Evolutionary conservation across 2,113 vertebrate genomes (phyloP), one percentile per base, ranked within the genome.

Genomic region (Polypterus bichir): DNA sequence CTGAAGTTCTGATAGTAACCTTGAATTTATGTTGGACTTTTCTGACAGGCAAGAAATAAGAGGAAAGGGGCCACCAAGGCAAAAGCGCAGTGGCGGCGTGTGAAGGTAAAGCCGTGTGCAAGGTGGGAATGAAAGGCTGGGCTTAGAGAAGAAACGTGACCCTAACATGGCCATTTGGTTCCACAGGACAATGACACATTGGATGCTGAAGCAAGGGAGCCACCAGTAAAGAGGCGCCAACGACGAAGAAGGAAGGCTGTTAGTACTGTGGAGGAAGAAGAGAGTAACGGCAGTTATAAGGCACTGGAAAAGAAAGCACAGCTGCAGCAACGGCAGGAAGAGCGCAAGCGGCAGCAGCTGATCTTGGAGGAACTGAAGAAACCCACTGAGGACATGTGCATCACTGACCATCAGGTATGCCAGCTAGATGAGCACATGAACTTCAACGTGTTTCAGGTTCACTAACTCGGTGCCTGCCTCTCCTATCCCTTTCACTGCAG

Each of bases 331-430:
- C 88, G 91, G 4, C 70, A 87, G 69, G 89, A 95, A 76, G 92
- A 97, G 62, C 83, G 90, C n/a, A 91, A 79, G 72, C 83, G 90
- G 64, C 92, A 95, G 69, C 94, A 95, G 79, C 72, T 88, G 63
- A 93, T 98, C 54, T 71, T 91, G 59, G 94, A 98, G 54, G 93
- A 98, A 75, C 84, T 97, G 77, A 98, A 92, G 83, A 98, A 95
- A 64, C 95, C 95, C 54, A 82, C 88, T 0, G 95, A 98, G 74
- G 95, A 98, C 69, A 96, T 98, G 95, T 97, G 93, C 76, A 78
- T 97, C 58, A 81, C 87, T 45, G 94, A 97, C 74, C 95, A 95
- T 69, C 91, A 91, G 82, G 94, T 94, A 52, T 63, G 74, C 7
- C 27, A 27, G 27, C 27, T 27, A 27, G 27, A 27, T 27, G 27